phyloP scores from a whole-genome alignment of 2,888 invertebrate genomes.

The Brenthis ino region DNA sequence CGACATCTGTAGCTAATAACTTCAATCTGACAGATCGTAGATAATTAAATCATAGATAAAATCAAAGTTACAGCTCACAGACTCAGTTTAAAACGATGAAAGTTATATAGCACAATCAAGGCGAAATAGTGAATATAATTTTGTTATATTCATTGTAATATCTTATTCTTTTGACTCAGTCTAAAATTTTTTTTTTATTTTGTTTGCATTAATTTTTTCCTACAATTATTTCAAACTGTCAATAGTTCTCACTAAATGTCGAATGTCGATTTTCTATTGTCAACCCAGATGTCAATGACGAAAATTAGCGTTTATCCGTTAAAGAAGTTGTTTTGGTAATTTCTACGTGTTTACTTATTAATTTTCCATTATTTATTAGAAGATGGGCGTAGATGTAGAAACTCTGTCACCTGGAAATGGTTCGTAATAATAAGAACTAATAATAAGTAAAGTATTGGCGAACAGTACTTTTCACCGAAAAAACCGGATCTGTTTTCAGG shows the following conservation, averaged over 20 bases:
- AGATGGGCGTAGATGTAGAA: conserved; percentile 74
- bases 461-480: background rate
- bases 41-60: background rate
- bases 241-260: too few relatives aligned
- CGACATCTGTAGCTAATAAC: too few relatives aligned
- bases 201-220: background rate
- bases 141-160: too few relatives aligned
- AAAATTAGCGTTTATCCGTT: background rate
- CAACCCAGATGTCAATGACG: background rate
- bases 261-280: background rate
- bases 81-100: background rate
- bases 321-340: conserved; percentile 1
- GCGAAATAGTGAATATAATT: too few relatives aligned
- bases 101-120: background rate
- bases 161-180: background rate
- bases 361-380: conserved; percentile 16
- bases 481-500: conserved; percentile 79
- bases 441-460: background rate
- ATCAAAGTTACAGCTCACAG: background rate
- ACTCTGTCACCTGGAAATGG: conserved; percentile 71
- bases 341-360: conserved; percentile 12
- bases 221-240: too few relatives aligned
- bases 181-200: background rate
- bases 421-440: conserved; percentile 40
- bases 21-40: background rate